Conservation (phyloP, 2,888 invertebrate genomes). For the Chrysodeixis includens region DNA sequence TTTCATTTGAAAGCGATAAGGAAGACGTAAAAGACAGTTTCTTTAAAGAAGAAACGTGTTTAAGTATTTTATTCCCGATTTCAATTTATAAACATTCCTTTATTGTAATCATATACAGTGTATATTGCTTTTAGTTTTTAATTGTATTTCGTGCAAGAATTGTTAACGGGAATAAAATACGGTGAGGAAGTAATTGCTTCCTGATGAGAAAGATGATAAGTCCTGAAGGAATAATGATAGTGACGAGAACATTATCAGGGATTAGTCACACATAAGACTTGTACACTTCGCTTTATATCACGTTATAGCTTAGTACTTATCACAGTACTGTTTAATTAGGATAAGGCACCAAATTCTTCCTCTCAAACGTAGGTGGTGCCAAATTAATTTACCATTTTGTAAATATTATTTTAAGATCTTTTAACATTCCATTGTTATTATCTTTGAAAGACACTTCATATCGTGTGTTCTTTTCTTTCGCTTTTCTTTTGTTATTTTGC, state of each 20-base stretch:
- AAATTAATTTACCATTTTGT: conserved; percentile 60
- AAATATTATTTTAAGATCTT: conserved; percentile 61
- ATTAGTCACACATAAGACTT: conserved; percentile 63
- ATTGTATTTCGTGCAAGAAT: neutral
- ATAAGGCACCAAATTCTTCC: conserved; percentile 60
- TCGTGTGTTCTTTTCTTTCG: conserved; percentile 13
- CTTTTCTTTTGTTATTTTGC: no score
- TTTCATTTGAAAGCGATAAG: conserved; percentile 16
- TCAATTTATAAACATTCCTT: conserved; percentile 12
- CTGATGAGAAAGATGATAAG: neutral
- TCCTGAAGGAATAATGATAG: conserved; percentile 36
- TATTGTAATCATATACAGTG: conserved; percentile 5
- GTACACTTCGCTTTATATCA: conserved; percentile 57
- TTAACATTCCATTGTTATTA: conserved; percentile 60
- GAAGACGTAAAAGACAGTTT: conserved; percentile 15
- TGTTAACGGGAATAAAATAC: conserved; percentile 20
- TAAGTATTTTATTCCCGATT: conserved; percentile 19
- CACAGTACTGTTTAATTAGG: conserved; percentile 48
- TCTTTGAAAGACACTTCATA: conserved; percentile 30
- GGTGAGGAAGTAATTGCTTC: neutral
- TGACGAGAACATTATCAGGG: conserved; percentile 47
- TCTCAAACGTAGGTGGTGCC: conserved; percentile 61
- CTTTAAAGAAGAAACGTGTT: conserved; percentile 8
- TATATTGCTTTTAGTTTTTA: conserved; percentile 9
- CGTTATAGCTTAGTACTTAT: conserved; percentile 54